Evolutionary conservation across 37 sponge, comb jelly and placozoan species (phyloP), one percentile per base, ranked within the genome.

Genomic region (Cladorhizidae sp.): DNA sequence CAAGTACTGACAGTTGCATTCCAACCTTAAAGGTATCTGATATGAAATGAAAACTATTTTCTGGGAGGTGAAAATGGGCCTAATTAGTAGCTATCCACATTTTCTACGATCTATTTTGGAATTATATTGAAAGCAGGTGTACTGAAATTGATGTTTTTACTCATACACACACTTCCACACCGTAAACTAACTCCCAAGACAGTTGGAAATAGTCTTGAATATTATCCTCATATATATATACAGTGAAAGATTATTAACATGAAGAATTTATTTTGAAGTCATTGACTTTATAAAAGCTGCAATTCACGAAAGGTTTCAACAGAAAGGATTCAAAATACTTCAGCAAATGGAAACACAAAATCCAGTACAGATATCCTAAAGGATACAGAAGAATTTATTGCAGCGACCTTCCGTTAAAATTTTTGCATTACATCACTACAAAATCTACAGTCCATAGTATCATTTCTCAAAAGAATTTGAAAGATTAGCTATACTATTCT

Each of bases 341-440:
- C 40, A 72, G 23, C 38, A 86, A 41, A 59, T 79, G 70, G 86
- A 85, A 59, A 77, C 64, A n/a, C n/a, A n/a, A n/a, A n/a, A n/a
- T n/a, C n/a, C n/a, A n/a, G n/a, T n/a, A n/a, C 17, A 65, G 76
- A 41, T 45, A 51, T 75, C 2, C 22, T 73, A 73, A 26, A 57
- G 37, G 78, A 65, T 20, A 49, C 77, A 36, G 57, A 26, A 35
- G 32, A 8, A 72, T 87, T 81, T 81, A 81, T 74, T 76, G 52
- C 78, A 37, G 8, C 45, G 20, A 78, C 76, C 69, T 42, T 82
- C 40, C 29, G 28, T 57, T 37, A 25, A n/a, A n/a, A n/a, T 86
- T 12, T 49, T 17, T 57, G 51, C 51, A 26, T 56, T 85, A 42
- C 78, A 56, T 29, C 35, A 31, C 20, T 9, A 40, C 20, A 31